Evolutionary conservation across 2,797 vertebrate species (phyloP).

Genomic region (Psittacula derbiana): DNA sequence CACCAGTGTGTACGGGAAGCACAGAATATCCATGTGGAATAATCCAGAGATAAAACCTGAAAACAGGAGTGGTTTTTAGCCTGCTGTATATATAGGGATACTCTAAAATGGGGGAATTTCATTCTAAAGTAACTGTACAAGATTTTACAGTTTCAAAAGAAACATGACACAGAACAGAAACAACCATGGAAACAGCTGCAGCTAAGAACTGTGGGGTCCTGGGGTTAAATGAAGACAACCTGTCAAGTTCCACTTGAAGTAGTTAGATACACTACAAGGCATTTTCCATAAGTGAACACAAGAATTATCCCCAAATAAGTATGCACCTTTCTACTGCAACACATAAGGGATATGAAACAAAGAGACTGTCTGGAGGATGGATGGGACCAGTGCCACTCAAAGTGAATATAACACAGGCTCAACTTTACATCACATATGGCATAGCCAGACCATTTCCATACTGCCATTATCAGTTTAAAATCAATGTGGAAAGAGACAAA

Average conservation of each 20-base stretch:
- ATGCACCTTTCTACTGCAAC: not conserved
- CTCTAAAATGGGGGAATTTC: not conserved
- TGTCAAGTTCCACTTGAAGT: not conserved
- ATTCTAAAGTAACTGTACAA: not conserved
- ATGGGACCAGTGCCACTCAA: not conserved
- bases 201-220: not conserved
- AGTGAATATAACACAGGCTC: not conserved
- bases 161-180: not conserved
- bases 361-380: not conserved
- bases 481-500: not conserved
- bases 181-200: not conserved
- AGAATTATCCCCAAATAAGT: not conserved
- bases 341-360: not conserved
- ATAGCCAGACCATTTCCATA: rapidly evolving
- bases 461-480: rapidly evolving
- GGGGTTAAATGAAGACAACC: not conserved
- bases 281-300: not conserved
- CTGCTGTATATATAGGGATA: no score
- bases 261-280: rapidly evolving
- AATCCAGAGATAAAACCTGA: not conserved
- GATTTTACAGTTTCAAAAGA: not conserved
- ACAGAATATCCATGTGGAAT: not conserved
- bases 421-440: rapidly evolving
- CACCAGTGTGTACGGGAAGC: not conserved
- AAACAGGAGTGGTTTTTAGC: not conserved